Percentiles rank a stretch among this genome's conserved stretches.
Evolutionary conservation across 2,797 vertebrate species (phyloP).

Genomic region (Rachycentron canadum): DNA sequence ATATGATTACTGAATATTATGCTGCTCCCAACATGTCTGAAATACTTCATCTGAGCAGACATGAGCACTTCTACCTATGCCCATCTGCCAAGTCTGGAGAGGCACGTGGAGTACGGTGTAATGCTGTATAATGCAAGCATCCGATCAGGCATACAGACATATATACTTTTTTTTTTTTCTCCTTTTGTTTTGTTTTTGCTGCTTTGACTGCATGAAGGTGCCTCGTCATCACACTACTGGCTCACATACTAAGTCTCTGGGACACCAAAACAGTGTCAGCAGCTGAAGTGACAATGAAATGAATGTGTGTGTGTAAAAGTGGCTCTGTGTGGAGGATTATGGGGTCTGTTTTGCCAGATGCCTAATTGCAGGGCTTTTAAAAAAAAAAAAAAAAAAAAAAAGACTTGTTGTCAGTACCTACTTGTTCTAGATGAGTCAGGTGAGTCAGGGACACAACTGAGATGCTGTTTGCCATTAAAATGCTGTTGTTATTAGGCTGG

Average conservation of each 20-base stretch:
- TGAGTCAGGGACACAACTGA: background rate
- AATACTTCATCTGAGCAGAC: conserved; percentile 10
- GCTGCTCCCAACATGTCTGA: conserved; percentile 13
- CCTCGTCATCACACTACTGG: conserved; percentile 26
- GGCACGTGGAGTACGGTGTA: background rate
- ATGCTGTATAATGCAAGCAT: background rate
- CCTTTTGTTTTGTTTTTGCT: conserved; percentile 12
- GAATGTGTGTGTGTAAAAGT: conserved; percentile 11
- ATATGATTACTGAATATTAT: conserved; percentile 36
- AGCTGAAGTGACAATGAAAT: conserved; percentile 8
- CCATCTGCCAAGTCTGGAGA: conserved; percentile 15
- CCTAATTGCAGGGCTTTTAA: conserved; percentile 4
- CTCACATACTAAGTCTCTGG: conserved; percentile 16
- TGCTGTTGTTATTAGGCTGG: background rate
- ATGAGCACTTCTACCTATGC: background rate
- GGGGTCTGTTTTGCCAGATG: conserved; percentile 3
- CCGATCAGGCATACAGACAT: background rate
- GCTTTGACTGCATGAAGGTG: conserved; percentile 14
- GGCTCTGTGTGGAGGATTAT: background rate
- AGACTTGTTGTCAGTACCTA: background rate
- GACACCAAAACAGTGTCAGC: conserved; percentile 7
- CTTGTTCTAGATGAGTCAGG: conserved; percentile 1
- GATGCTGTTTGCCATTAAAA: background rate
- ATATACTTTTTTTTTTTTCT: no score
- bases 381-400: background rate